Conservation (phyloP, 2,888 invertebrate species). For the Tenthredo notha region DNA sequence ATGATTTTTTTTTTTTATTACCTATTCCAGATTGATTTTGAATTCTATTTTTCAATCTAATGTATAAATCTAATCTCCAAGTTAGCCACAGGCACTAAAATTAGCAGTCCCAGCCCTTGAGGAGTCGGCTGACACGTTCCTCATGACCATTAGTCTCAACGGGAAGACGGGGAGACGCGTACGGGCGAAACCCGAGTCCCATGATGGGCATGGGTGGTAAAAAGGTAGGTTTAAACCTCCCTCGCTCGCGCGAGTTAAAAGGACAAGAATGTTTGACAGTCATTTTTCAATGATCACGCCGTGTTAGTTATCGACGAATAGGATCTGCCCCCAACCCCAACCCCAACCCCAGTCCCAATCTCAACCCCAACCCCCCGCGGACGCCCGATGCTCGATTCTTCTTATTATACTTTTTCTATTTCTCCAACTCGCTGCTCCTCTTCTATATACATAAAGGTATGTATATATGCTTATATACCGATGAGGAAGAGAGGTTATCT, state of each 20-base stretch:
- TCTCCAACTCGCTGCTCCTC: conserved; percentile 14
- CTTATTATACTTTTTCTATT: conserved; percentile 62
- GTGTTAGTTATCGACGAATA: conserved; percentile 74
- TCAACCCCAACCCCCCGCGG: conserved; percentile 56
- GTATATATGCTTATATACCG: conserved; percentile 54
- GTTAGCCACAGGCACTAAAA: conserved; percentile 64
- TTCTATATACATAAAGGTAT: not conserved
- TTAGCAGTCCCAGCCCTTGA: conserved; percentile 68
- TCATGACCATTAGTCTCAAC: conserved; percentile 70
- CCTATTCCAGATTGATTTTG: no score
- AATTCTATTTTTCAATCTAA: not conserved
- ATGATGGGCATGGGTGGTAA: conserved; percentile 18
- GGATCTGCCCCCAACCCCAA: conserved; percentile 65
- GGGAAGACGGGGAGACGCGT: conserved; percentile 23
- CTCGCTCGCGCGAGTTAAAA: conserved; percentile 71
- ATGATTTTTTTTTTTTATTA: no score
- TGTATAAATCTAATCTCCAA: not conserved
- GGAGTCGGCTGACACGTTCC: conserved; percentile 68
- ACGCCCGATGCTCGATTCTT: conserved; percentile 66
- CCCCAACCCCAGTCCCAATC: conserved; percentile 43
- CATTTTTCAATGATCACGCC: conserved; percentile 77
- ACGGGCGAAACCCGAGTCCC: conserved; percentile 26
- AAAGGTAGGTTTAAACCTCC: conserved; percentile 27
- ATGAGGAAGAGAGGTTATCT: conserved; percentile 71
- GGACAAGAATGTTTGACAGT: conserved; percentile 77